Evolutionary conservation across 2,113 vertebrate genomes (phyloP), one percentile per base, ranked within the genome.

Genomic region (Panthera leo): DNA sequence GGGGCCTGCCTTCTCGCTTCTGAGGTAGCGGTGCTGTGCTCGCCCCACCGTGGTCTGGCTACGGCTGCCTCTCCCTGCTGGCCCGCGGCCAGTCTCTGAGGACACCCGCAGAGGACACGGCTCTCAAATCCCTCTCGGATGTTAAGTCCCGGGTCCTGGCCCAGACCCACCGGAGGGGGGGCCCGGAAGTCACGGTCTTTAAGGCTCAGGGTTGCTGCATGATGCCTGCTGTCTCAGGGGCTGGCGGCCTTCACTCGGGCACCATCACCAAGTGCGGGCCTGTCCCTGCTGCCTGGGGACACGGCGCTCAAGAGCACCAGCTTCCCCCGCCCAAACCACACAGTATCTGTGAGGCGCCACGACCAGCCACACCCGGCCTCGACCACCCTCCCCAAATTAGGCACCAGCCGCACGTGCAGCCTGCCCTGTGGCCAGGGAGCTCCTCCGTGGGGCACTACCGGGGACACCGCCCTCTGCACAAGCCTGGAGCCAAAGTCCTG

Each of bases 381-480:
- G 16, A 31, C n/a, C 0, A 2, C 7, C 53, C 27, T 23, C 51
- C 68, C 51, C 2, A 71, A 31, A 25, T 13, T 5, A 1, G 68
- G 67, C n/a, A 8, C 48, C n/a, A 18, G 29, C 51, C 25, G 19
- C 53, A 45, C 1, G 3, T 15, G 21, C 53, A 34, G 36, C 53
- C 70, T 0, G 2, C 2, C 12, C 3, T 2, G 16, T 6, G 0
- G 1, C 61, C 51, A 0, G 21, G 29, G 21, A 55, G 19, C 19
- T 25, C 51, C 11, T 34, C 45, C 18, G 18, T 34, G 31, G 48
- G 39, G 39, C 15, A 36, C 36, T 61, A 16, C 58, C 21, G 29
- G 65, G 29, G 19, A 39, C 70, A 15, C 16, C 2, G n/a, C 51
- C 23, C 18, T 70, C 34, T 7, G 5, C 34, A 1, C 11, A 15